phyloP scores from a whole-genome alignment of 2,113 vertebrate genomes.

The Mellivora capensis region DNA sequence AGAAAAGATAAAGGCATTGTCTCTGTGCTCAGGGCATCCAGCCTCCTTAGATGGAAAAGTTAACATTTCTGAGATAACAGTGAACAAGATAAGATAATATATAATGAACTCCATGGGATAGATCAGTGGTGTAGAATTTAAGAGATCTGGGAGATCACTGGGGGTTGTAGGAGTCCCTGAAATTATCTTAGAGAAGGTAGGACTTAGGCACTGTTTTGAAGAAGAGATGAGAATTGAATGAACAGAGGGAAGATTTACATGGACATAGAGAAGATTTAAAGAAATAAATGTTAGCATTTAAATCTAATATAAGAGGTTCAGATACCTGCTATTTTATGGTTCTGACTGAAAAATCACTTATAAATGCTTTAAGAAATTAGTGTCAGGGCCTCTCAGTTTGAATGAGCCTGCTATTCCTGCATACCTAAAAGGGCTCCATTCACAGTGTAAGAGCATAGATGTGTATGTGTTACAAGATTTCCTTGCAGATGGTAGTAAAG shows the following conservation, averaged over 20 bases:
- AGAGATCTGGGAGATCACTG: not conserved
- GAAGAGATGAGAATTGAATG: not conserved
- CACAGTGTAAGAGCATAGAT: not conserved
- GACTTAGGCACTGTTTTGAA: not conserved
- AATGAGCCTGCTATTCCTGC: not conserved
- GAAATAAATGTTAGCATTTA: not conserved
- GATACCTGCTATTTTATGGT: not conserved
- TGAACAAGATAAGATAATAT: not conserved
- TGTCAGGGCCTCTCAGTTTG: not conserved
- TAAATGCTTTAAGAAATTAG: not conserved
- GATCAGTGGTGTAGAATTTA: not conserved
- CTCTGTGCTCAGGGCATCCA: not conserved
- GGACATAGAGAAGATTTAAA: not conserved
- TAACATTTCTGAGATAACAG: not conserved
- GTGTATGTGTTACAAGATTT: not conserved
- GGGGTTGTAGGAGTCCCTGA: not conserved
- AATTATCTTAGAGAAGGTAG: not conserved
- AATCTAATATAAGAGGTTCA: not conserved
- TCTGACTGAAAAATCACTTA: not conserved
- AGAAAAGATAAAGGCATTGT: not conserved
- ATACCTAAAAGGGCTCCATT: not conserved
- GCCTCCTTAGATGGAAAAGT: not conserved
- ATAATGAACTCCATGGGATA: not conserved
- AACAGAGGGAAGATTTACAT: not conserved
- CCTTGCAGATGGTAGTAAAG: not conserved